Base-by-base conservation (phyloP, 2,797 vertebrate species). In the Arctocebus calabarensis region DNA sequence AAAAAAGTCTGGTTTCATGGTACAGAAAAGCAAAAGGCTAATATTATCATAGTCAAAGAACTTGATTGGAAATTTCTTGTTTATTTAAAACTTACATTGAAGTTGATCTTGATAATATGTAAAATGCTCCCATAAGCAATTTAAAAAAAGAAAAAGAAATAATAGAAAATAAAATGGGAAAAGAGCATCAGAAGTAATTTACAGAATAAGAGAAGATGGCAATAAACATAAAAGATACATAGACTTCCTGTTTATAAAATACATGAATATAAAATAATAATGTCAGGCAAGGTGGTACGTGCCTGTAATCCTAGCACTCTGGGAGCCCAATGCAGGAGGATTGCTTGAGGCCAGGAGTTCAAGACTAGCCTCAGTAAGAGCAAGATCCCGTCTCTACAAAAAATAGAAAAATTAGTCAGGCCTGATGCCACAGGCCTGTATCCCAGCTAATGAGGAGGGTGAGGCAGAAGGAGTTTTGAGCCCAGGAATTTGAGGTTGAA, bases 1-100 rank as follows among this genome's bases (percentile, higher is more conserved):
- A 90, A 79, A 91, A 91, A 34, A 77, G 32, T 77, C 32, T 71
- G 16, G 29, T 48, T 45, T 91, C 96, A 86, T 32, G 1, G 29
- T 90, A 62, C 11, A 9, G 75, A 34, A 77, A 68, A 91, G 29
- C 13, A 94, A 75, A 43, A 85, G 34, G 17, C 40, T 64, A 25
- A 22, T 48, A 70, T 78, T 81, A 93, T 84, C 73, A 68, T 77
- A 93, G 40, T 68, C 25, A 79, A 85, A 59, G 19, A 82, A 68
- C 13, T 48, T 92, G 32, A 71, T 4, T 88, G 43, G 16, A 90
- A 78, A 88, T 90, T 70, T 85, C 34, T 57, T 92, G 20, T 92
- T 85, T 91, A 84, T 75, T 90, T 92, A 82, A 95, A 95, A 77
- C 17, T 66, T 93, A 55, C 2, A 40, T 64, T 29, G 27, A 66